A percentile compares a stretch with the other conserved stretches of the same genome.
Evolutionary conservation across 2,113 vertebrate genomes (phyloP).

Genomic region (Ia io): DNA sequence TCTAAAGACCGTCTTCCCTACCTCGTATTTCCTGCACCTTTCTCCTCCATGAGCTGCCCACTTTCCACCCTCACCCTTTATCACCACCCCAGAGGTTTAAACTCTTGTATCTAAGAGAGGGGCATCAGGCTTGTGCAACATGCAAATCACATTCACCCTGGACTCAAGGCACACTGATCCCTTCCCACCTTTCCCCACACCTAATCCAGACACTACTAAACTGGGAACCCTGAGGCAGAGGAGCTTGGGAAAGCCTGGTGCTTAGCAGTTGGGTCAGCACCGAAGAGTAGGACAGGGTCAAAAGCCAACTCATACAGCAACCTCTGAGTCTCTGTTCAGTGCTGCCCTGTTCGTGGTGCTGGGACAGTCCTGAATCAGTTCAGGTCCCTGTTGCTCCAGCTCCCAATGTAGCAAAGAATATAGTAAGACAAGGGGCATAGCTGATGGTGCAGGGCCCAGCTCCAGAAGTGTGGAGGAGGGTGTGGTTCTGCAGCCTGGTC

Average conservation of each 20-base stretch:
- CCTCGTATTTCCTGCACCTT: not conserved
- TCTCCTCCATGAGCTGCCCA: not conserved
- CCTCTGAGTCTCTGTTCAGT: not conserved
- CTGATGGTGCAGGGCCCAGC: not conserved
- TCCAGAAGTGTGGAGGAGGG: not conserved
- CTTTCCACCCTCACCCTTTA: not conserved
- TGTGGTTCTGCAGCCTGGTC: not conserved
- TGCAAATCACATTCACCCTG: not conserved
- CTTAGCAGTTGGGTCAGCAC: not conserved
- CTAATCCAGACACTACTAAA: not conserved
- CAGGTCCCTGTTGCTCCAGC: not conserved
- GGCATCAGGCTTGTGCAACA: not conserved
- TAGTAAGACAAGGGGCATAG: not conserved
- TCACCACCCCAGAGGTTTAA: not conserved
- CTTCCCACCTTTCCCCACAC: not conserved
- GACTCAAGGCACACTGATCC: not conserved
- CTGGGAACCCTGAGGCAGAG: not conserved
- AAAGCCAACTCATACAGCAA: not conserved
- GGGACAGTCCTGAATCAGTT: not conserved
- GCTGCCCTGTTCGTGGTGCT: slow-evolving; percentile 67
- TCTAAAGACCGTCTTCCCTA: not conserved
- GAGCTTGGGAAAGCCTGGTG: not conserved
- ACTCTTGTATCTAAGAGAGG: not conserved
- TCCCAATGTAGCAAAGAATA: not conserved
- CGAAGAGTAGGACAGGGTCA: not conserved